A percentile compares a stretch with the other conserved stretches of the same genome.
Evolutionary conservation across 2,113 vertebrate genomes (phyloP).

Genomic region (Tor tambroides): DNA sequence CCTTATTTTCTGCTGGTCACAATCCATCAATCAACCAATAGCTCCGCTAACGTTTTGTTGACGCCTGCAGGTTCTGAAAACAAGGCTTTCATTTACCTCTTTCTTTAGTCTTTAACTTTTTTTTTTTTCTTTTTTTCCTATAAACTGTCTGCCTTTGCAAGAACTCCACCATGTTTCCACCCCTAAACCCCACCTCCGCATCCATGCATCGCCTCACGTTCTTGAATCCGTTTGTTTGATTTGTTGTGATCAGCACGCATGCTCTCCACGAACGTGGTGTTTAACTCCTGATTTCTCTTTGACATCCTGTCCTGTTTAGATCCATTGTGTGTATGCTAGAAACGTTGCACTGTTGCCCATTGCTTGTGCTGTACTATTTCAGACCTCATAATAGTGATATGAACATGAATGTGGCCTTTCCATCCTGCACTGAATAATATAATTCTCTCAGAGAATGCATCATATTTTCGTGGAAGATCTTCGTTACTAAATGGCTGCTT

Average conservation of each 20-base stretch:
- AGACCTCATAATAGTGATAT: conserved; percentile 9
- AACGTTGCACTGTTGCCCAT: conserved; percentile 1
- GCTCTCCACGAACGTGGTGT: conserved; percentile 11
- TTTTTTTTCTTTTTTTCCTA: background rate
- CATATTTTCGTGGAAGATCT: background rate
- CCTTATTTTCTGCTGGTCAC: conserved; percentile 67
- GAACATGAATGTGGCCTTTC: conserved; percentile 1
- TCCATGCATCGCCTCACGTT: background rate
- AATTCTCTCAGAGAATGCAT: background rate
- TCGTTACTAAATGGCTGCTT: background rate
- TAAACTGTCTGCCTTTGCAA: conserved; percentile 38
- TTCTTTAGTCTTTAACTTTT: background rate
- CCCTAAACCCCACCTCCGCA: background rate
- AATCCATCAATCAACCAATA: conserved; percentile 63
- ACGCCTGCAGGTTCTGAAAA: conserved; percentile 9
- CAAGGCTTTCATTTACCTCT: background rate
- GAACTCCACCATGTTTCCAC: conserved; percentile 30
- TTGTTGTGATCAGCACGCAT: conserved; percentile 49
- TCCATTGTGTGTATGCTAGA: conserved; percentile 44
- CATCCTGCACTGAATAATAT: background rate
- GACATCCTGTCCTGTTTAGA: background rate
- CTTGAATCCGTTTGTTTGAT: conserved; percentile 34
- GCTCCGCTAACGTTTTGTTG: background rate
- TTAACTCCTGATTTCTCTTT: conserved; percentile 11
- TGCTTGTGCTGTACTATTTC: conserved; percentile 11